A percentile compares a stretch with the other conserved stretches of the same genome.
Conservation (phyloP, 1,140 invertebrate genomes). For the Macrobrachium nipponense region DNA sequence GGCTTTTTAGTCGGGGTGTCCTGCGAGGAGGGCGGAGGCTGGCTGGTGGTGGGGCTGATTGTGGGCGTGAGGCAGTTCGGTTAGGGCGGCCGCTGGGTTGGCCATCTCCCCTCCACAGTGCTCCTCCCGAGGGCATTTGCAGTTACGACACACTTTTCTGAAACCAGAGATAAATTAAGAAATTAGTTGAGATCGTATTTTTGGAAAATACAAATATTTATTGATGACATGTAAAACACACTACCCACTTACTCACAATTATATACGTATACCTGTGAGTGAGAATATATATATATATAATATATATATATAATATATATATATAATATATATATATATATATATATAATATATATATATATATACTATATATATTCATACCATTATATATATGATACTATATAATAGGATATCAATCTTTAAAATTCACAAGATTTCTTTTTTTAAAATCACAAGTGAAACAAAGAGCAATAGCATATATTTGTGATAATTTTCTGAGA, state of each 20-base stretch:
- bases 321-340: too few species aligned
- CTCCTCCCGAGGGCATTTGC: slow-evolving; percentile 77
- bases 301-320: neutral
- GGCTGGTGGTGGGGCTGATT: slow-evolving; percentile 22
- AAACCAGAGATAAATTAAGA: slow-evolving; percentile 64
- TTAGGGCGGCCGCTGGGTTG: slow-evolving; percentile 64
- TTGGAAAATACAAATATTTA: too few species aligned
- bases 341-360: too few species aligned
- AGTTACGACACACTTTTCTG: slow-evolving; percentile 80
- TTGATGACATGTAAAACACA: too few species aligned
- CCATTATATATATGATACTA: too few species aligned
- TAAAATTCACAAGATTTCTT: too few species aligned
- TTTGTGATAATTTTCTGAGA: too few species aligned
- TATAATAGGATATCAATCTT: too few species aligned
- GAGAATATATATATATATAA: neutral
- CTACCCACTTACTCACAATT: neutral
- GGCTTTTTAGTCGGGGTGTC: slow-evolving; percentile 39
- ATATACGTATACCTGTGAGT: neutral
- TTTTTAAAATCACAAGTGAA: too few species aligned
- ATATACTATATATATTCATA: too few species aligned
- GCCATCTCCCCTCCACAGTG: slow-evolving; percentile 67
- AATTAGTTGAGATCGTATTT: neutral
- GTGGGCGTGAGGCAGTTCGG: slow-evolving; percentile 49
- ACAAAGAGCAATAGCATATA: too few species aligned
- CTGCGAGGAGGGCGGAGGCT: slow-evolving; percentile 25